A percentile compares a stretch with the other conserved stretches of the same genome.
phyloP scores from a whole-genome alignment of 1,140 invertebrate species.

The Daktulosphaira vitifoliae region DNA sequence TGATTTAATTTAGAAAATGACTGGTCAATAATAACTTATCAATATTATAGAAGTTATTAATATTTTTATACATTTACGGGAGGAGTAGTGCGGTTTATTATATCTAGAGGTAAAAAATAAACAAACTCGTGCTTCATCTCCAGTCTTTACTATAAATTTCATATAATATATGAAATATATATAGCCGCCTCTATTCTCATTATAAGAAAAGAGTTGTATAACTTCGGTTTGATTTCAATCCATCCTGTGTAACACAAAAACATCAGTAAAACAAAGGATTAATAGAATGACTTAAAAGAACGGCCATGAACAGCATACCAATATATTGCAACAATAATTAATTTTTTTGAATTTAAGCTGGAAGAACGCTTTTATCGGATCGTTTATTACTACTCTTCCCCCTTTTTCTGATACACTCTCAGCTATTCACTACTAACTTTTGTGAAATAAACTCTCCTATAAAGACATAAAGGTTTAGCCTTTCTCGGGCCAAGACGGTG shows the following conservation, averaged over 20 bases:
- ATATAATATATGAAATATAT: too few species aligned
- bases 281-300: conserved; percentile 9
- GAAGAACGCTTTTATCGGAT: conserved; percentile 14
- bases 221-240: neutral
- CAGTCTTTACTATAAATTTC: too few species aligned
- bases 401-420: neutral
- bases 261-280: too few species aligned
- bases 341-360: conserved; percentile 5
- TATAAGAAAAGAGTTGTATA: conserved; percentile 15
- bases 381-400: conserved; percentile 11
- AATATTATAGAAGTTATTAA: too few species aligned
- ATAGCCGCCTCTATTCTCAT: too few species aligned
- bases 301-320: neutral
- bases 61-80: too few species aligned
- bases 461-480: conserved; percentile 32
- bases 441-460: conserved; percentile 22
- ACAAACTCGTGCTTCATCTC: too few species aligned
- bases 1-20: too few species aligned
- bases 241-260: neutral
- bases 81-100: too few species aligned
- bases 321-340: conserved; percentile 23
- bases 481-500: conserved; percentile 17
- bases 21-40: too few species aligned
- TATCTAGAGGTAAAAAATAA: too few species aligned
- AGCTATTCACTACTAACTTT: neutral